Conservation (phyloP, 2,888 invertebrate species). For the Gisinianus flammeolus region DNA sequence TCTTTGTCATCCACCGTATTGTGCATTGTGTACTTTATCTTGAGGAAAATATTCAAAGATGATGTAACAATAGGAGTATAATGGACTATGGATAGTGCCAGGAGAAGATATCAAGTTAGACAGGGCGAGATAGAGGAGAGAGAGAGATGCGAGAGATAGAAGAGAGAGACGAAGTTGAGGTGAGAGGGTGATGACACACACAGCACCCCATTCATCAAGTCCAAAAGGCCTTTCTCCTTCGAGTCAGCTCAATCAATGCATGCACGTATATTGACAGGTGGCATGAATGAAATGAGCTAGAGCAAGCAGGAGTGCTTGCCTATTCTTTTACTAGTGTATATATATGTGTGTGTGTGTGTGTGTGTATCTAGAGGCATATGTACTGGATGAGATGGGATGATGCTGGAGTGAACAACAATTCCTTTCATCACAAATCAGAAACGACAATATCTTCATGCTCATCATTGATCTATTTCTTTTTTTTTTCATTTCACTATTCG, state of each 20-base stretch:
- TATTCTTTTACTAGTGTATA: neutral
- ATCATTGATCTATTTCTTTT: constrained; percentile 2
- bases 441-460: neutral
- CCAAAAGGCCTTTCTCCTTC: neutral
- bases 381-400: neutral
- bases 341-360: neutral
- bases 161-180: constrained; percentile 24
- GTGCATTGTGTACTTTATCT: too few relatives aligned
- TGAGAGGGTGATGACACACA: constrained; percentile 27
- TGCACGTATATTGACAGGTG: constrained; percentile 18
- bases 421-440: neutral
- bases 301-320: neutral
- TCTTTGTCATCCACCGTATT: too few relatives aligned
- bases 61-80: too few relatives aligned
- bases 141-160: constrained; percentile 18
- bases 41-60: too few relatives aligned
- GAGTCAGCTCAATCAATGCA: constrained; percentile 14
- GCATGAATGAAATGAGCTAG: neutral
- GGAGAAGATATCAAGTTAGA: constrained; percentile 17
- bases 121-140: too few relatives aligned
- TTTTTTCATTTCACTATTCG: neutral
- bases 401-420: neutral
- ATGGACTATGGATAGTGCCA: too few relatives aligned
- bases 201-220: constrained; percentile 6
- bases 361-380: neutral